Percentiles rank a stretch among this genome's conserved stretches.
Conservation (phyloP, 1,140 invertebrate genomes). For the Rhysida immarginata region DNA sequence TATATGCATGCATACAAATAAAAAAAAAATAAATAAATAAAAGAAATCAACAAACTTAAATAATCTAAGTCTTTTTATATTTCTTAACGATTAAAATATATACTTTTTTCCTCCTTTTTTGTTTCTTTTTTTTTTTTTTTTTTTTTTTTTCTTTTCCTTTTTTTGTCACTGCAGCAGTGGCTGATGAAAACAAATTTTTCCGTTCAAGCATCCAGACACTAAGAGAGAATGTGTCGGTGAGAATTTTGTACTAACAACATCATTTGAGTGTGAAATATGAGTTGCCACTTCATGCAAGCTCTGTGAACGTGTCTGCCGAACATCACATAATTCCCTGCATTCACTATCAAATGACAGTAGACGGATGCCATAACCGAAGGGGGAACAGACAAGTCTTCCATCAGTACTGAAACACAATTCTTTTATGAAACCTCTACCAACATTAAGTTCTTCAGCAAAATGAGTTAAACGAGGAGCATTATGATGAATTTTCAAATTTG, state of each 20-base stretch:
- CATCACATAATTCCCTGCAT: constrained; percentile 61
- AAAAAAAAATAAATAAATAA: too few species aligned
- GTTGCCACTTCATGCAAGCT: constrained; percentile 45
- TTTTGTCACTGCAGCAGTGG: too few species aligned
- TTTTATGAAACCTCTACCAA: constrained; percentile 60
- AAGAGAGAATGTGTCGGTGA: constrained; percentile 67
- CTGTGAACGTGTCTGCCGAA: constrained; percentile 34
- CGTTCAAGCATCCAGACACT: constrained; percentile 73
- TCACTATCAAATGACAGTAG: constrained; percentile 59
- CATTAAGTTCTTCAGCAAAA: constrained; percentile 71
- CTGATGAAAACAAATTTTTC: constrained; percentile 77
- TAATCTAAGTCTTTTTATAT: too few species aligned
- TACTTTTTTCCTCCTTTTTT: too few species aligned
- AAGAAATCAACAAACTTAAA: too few species aligned
- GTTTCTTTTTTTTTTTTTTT: too few species aligned
- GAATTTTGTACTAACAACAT: constrained; percentile 82
- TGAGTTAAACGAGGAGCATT: constrained; percentile 64
- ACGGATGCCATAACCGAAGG: constrained; percentile 66
- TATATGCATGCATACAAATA: too few species aligned
- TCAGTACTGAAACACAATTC: constrained; percentile 79
- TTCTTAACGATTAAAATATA: too few species aligned
- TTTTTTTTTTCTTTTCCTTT: too few species aligned
- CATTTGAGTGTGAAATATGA: constrained; percentile 56
- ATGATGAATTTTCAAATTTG: constrained; percentile 39
- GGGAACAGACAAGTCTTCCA: constrained; percentile 74